Evolutionary conservation across 1,140 invertebrate genomes (phyloP).

Genomic region (Drosophila pruinosa): DNA sequence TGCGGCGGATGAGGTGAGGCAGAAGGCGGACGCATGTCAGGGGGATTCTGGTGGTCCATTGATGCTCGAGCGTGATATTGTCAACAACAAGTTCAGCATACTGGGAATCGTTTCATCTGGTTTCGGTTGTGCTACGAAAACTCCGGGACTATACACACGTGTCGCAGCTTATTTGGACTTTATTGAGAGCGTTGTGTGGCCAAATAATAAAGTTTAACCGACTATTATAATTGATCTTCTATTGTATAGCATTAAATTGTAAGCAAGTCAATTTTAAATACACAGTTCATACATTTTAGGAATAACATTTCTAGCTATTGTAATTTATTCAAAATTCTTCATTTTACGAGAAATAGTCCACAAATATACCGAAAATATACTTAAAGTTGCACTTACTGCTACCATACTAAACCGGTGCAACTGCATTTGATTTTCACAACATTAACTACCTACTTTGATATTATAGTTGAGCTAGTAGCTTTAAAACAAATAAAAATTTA

Average conservation of each 20-base stretch:
- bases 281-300: not conserved
- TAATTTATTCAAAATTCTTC: too few relatives aligned
- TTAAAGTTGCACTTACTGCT: too few relatives aligned
- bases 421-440: too few relatives aligned
- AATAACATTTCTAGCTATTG: not conserved
- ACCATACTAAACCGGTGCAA: too few relatives aligned
- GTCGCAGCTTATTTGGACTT: slow-evolving; percentile 86
- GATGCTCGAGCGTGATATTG: slow-evolving; percentile 73
- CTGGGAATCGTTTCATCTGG: slow-evolving; percentile 88
- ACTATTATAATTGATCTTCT: slow-evolving; percentile 5
- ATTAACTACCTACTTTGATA: too few relatives aligned
- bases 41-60: slow-evolving; percentile 89
- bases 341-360: too few relatives aligned
- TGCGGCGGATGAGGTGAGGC: slow-evolving; percentile 84
- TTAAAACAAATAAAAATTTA: too few relatives aligned
- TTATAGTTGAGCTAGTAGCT: too few relatives aligned
- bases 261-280: slow-evolving; percentile 36
- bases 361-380: too few relatives aligned
- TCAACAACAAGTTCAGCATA: slow-evolving; percentile 49
- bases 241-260: slow-evolving; percentile 23
- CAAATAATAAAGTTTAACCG: slow-evolving; percentile 33
- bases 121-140: slow-evolving; percentile 85
- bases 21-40: slow-evolving; percentile 85
- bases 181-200: slow-evolving; percentile 87
- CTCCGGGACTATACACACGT: slow-evolving; percentile 87